phyloP scores from a whole-genome alignment of 2,888 invertebrate genomes.

The Tryphoninae sp. region DNA sequence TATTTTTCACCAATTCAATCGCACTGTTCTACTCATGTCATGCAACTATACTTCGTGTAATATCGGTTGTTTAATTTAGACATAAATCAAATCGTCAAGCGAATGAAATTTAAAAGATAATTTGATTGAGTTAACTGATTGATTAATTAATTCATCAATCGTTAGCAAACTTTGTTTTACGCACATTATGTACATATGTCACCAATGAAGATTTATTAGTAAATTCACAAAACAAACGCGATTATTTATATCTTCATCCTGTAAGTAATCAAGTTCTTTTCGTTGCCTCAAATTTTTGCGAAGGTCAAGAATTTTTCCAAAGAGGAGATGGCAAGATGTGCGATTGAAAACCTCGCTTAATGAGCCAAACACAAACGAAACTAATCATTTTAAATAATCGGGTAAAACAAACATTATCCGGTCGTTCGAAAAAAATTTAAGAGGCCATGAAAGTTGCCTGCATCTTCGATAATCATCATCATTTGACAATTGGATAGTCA shows the following conservation, averaged over 20 bases:
- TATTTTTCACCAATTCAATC: neutral
- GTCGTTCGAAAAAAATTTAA: neutral
- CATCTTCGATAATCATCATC: slow-evolving; percentile 17
- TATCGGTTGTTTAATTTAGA: neutral
- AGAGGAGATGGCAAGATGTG: neutral
- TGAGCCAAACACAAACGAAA: neutral
- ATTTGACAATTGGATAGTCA: neutral
- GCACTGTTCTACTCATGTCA: neutral
- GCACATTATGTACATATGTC: slow-evolving; percentile 29
- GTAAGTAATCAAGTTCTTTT: neutral
- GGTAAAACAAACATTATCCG: neutral
- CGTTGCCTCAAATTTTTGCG: neutral
- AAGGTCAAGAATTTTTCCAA: neutral
- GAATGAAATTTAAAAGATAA: neutral
- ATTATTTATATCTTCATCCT: neutral
- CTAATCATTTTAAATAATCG: neutral
- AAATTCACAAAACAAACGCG: neutral
- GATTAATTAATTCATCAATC: neutral
- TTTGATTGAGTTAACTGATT: too few species aligned
- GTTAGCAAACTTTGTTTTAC: neutral
- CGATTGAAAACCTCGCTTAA: neutral
- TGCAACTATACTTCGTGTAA: neutral
- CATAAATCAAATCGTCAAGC: neutral
- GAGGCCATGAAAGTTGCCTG: neutral
- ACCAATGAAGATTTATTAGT: slow-evolving; percentile 1